Evolutionary conservation across 2,888 invertebrate species (phyloP).

Genomic region (Eupithecia tripunctaria): DNA sequence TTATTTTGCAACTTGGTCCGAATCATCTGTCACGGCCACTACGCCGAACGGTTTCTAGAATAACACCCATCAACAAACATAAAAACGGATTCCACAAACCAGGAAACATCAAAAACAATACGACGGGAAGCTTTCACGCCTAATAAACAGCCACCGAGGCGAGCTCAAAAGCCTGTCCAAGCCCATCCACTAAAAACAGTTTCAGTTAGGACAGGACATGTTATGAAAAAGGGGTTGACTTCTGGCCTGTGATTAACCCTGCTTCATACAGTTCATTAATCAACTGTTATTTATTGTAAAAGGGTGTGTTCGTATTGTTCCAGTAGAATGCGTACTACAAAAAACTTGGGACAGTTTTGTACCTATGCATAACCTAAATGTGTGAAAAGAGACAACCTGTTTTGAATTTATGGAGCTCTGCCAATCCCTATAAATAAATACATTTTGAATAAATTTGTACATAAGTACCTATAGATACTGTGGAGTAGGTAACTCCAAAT

Average conservation of each 20-base stretch:
- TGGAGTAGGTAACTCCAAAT: too few relatives aligned
- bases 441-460: too few relatives aligned
- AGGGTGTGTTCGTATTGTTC: conserved; percentile 60
- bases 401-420: background rate
- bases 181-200: conserved; percentile 38
- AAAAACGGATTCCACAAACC: conserved; percentile 9
- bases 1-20: background rate
- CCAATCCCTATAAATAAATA: background rate
- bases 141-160: conserved; percentile 10
- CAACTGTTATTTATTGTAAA: conserved; percentile 75
- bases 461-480: too few relatives aligned
- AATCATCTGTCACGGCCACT: background rate
- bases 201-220: conserved; percentile 43
- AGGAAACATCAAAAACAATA: conserved; percentile 16
- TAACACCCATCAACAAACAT: background rate
- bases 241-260: conserved; percentile 54
- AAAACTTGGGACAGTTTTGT: conserved; percentile 40
- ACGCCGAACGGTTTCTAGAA: background rate
- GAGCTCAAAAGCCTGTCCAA: conserved; percentile 14
- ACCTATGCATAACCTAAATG: background rate
- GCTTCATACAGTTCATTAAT: conserved; percentile 72
- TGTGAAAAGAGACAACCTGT: background rate
- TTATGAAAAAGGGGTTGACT: conserved; percentile 48
- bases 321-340: conserved; percentile 31
- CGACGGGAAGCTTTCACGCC: conserved; percentile 1